phyloP scores from a whole-genome alignment of 2,888 invertebrate species.

The Epistrophe grossulariae region DNA sequence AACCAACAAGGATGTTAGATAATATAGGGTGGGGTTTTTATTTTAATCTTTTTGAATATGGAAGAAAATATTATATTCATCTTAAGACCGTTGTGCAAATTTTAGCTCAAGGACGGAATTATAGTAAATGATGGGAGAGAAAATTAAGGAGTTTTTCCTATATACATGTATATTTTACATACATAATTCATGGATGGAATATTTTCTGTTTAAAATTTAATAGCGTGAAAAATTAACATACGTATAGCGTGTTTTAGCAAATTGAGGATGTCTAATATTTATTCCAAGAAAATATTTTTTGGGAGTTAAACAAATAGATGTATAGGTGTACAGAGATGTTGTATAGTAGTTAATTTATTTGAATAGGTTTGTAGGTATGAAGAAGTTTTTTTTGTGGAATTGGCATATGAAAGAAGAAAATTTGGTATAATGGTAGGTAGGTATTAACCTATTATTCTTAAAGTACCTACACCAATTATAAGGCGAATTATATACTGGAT shows the following conservation, averaged over 20 bases:
- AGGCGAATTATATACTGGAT: too few species aligned
- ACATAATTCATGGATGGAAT: slow-evolving; percentile 49
- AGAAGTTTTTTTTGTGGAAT: too few species aligned
- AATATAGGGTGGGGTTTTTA: slow-evolving; percentile 33
- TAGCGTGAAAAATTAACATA: slow-evolving; percentile 64
- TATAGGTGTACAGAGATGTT: not conserved
- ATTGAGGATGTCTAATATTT: slow-evolving; percentile 54
- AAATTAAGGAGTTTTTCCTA: not conserved
- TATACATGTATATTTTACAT: too few species aligned
- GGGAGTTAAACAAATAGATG: not conserved
- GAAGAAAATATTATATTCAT: slow-evolving; percentile 60
- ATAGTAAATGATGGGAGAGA: slow-evolving; percentile 3
- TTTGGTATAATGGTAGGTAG: too few species aligned
- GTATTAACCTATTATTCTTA: too few species aligned
- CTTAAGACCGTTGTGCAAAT: slow-evolving; percentile 50
- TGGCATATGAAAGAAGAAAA: not conserved
- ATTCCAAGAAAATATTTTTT: slow-evolving; percentile 39
- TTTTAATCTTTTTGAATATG: slow-evolving; percentile 52
- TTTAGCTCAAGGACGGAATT: slow-evolving; percentile 13
- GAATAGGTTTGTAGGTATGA: not conserved
- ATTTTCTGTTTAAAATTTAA: slow-evolving; percentile 58
- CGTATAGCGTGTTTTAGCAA: slow-evolving; percentile 63
- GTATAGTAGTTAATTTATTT: not conserved
- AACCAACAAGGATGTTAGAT: slow-evolving; percentile 2
- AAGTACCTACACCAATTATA: too few species aligned